These are phyloP conservation scores for Nycticryphes semicollaris DNA, from an alignment of 2,113 vertebrate genomes.

Conservation along the genomic window DNA sequence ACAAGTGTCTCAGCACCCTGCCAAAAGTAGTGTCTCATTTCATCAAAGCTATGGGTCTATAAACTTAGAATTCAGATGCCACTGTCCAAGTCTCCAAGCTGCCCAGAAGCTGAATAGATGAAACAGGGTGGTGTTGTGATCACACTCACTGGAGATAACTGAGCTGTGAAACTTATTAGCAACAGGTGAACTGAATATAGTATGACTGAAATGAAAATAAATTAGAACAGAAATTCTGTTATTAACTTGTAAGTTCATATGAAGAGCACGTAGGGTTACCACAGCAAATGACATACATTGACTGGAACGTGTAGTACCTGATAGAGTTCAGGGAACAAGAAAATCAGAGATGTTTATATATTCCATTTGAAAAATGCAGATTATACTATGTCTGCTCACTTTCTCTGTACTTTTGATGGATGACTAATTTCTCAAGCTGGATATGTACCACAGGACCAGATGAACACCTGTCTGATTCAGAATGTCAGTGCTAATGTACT, in stretches of 20 bases:
- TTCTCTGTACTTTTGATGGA: neutral
- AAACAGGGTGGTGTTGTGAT: neutral
- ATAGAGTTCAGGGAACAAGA: neutral
- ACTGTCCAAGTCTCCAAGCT: neutral
- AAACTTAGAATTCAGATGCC: neutral
- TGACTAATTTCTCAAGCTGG: neutral
- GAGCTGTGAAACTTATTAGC: neutral
- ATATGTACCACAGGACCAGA: neutral
- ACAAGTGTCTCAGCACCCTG: neutral
- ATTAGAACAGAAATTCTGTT: neutral
- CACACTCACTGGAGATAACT: neutral
- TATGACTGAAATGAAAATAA: neutral
- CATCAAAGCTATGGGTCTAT: neutral
- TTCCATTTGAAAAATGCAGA: neutral
- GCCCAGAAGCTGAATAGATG: neutral
- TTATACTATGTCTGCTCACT: neutral
- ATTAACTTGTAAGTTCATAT: neutral
- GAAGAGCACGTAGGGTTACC: neutral
- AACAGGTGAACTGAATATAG: neutral
- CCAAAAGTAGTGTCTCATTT: neutral
- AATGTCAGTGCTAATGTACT: neutral
- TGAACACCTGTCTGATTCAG: neutral
- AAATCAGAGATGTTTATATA: neutral
- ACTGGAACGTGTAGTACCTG: neutral
- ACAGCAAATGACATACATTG: neutral